phyloP scores from a whole-genome alignment of 2,797 vertebrate species.

The Typhlichthys subterraneus region DNA sequence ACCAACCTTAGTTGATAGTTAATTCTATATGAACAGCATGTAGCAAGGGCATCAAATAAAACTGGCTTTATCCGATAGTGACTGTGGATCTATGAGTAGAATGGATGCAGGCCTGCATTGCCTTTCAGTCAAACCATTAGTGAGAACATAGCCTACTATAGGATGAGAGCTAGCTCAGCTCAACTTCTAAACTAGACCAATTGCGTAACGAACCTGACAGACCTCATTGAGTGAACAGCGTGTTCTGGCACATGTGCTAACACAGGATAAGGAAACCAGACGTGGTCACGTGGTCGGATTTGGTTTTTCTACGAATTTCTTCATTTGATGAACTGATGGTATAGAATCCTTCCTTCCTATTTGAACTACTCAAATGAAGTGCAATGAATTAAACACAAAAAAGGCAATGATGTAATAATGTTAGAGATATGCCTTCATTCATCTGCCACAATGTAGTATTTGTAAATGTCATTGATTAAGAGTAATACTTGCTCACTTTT shows the following conservation, averaged over 20 bases:
- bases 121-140: constrained; percentile 1
- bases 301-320: constrained; percentile 84
- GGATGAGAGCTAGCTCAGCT: constrained; percentile 5
- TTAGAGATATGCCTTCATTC: not conserved
- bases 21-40: constrained; percentile 17
- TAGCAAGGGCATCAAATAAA: too few relatives aligned
- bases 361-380: not conserved
- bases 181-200: constrained; percentile 16
- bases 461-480: too few relatives aligned
- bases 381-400: not conserved
- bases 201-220: constrained; percentile 52
- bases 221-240: constrained; percentile 65
- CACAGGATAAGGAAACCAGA: constrained; percentile 78
- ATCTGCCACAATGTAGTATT: too few relatives aligned
- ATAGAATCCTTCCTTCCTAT: constrained; percentile 55
- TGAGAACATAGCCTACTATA: too few relatives aligned
- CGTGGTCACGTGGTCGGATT: constrained; percentile 65
- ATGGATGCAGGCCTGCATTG: not conserved
- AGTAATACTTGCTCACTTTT: too few relatives aligned
- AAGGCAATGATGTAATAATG: not conserved
- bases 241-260: constrained; percentile 61
- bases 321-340: constrained; percentile 42
- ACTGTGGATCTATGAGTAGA: not conserved
- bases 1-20: constrained; percentile 10
- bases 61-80: not conserved